Base-by-base conservation (phyloP, 2,113 vertebrate species). In the Entelurus aequoreus region DNA sequence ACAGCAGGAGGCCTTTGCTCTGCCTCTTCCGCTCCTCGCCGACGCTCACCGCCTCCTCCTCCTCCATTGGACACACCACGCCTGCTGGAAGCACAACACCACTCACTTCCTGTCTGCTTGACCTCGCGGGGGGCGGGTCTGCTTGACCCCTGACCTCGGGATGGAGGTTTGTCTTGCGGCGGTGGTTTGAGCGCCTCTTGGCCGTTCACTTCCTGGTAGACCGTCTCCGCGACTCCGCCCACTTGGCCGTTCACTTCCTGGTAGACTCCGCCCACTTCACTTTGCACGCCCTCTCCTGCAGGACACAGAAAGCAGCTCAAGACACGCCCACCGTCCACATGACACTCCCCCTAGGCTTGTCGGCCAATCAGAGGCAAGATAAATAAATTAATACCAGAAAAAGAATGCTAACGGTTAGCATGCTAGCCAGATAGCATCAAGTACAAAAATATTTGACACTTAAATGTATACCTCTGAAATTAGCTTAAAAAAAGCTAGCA, bases 1-100 rank as follows among this genome's bases (percentile, higher is more conserved):
- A 91, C 37, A 99, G 87, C 3, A 90, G 92, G 85, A 99, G 89
- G n/a, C 93, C 95, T 78, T 96, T 98, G 71, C 84, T 86, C 60
- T 91, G 65, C 14, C 0, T 84, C 61, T 76, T 88, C 70, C 11
- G 81, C 52, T 76, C 78, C 4, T 85, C 69, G 14, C 81, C 72
- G 51, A 0, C 63, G 0, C 74, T 48, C 4, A 40, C 74, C 65
- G 40, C 40, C 68, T 72, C 75, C 49, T 69, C 77, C 64, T 57
- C 5, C 62, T 60, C 87, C 84, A 69, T 36, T 38, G 49, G 62
- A 50, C 47, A 55, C 21, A 2, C 9, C 9, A 2, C 0, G 3
- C 5, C 55, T 28, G 64, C 74, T 72, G 13, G 8, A 8, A 36
- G 8, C 1, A 37, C 13, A 38, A 55, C 11, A 53, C 11, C 6